Base-by-base conservation (phyloP, 2,888 invertebrate species). In the Stenoptilia bipunctidactyla region DNA sequence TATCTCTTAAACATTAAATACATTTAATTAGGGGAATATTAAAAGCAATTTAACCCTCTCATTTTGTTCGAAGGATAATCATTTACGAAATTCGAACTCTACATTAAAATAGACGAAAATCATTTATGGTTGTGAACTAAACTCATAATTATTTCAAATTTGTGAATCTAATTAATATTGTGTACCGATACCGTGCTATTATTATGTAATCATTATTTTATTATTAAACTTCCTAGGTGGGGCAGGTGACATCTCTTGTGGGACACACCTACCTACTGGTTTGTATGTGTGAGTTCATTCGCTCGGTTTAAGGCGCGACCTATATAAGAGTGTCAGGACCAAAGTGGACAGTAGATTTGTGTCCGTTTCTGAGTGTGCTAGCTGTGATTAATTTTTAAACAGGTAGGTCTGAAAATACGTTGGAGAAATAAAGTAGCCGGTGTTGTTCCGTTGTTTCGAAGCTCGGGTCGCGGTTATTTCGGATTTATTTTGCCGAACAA, bases 261-360 rank as follows among this genome's bases (percentile, higher is more conserved):
- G 34, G 39, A 51, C 48, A 46, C 46, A 39, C 35, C 37, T 12
- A 15, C 35, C 30, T 38, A 27, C 35, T 35, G 30, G 13, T 40
- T 34, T 20, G 38, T 40, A 45, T 45, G 50, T 45, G 51, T 49
- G 58, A n/a, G 30, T 30, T 2, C 6, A n/a, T 20, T 12, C 30
- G 30, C 6, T 56, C 45, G 55, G 55, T 51, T 51, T 47, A 46
- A 53, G 30, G 30, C 9, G 34, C 75, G 73, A 72, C 75, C 79
- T 80, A 80, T 80, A 80, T 71, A 79, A 77, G 74, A 62, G 54
- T 48, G 57, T 43, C 63, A 66, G 75, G 69, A 72, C 56, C 55
- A 54, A 43, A 46, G 37, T 49, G 53, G 53, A 47, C 74, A 72
- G 68, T 74, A 64, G 54, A 64, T 54, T 55, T 56, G 55, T 45